Conservation (phyloP, 2,888 invertebrate species). For the Drosophila neotestacea region DNA sequence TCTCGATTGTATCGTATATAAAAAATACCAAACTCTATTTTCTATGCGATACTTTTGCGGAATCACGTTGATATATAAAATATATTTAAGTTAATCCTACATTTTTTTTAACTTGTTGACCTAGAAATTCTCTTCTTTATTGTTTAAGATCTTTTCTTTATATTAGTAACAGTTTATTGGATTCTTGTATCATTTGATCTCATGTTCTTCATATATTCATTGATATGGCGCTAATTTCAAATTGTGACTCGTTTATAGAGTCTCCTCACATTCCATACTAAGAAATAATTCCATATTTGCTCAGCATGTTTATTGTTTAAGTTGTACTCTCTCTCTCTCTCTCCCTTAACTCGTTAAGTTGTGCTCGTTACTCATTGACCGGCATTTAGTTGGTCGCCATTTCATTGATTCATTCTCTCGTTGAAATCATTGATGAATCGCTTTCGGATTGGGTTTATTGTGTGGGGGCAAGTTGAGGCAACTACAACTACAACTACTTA, state of each 20-base stretch:
- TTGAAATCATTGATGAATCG: neutral
- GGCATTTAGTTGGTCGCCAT: neutral
- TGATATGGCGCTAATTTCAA: too few species aligned
- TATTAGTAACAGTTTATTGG: too few species aligned
- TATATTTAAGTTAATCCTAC: too few species aligned
- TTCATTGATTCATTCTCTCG: neutral
- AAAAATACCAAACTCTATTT: too few species aligned
- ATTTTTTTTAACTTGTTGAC: too few species aligned
- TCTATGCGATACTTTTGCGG: too few species aligned
- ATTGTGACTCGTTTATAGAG: neutral
- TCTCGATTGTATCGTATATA: too few species aligned
- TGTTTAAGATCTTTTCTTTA: too few species aligned
- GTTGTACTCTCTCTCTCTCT: neutral
- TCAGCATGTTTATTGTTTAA: neutral
- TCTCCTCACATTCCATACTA: neutral
- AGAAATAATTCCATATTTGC: neutral
- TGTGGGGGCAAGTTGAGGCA: neutral
- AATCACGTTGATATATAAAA: too few species aligned
- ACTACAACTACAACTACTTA: too few species aligned
- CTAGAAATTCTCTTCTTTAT: too few species aligned
- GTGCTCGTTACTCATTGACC: slow-evolving; percentile 1
- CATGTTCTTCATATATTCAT: neutral
- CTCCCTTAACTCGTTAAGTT: neutral
- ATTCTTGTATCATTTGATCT: too few species aligned
- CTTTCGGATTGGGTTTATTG: neutral